Percentiles rank a stretch among this genome's conserved stretches.
Evolutionary conservation across 2,797 vertebrate genomes (phyloP).

Genomic region (Neosilurus hyrtlii): DNA sequence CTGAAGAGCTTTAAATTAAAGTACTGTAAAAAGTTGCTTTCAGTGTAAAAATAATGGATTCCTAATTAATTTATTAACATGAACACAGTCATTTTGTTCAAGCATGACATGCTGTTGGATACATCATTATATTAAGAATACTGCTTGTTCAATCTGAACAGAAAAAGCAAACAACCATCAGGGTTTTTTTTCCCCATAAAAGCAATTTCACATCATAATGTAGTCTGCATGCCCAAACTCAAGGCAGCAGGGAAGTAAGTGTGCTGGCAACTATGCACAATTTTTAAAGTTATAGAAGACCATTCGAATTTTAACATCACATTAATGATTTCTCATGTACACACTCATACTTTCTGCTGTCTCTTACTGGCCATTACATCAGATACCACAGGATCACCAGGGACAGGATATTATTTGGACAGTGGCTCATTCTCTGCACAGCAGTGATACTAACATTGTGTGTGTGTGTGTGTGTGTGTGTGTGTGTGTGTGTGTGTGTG

Average conservation of each 20-base stretch:
- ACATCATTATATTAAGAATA: background rate
- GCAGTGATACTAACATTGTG: constrained; percentile 7
- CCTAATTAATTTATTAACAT: too few relatives aligned
- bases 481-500: background rate
- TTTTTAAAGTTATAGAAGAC: background rate
- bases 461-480: background rate
- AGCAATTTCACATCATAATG: background rate
- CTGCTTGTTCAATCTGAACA: background rate
- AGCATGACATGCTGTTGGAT: background rate
- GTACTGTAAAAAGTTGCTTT: too few relatives aligned
- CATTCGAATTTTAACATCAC: background rate
- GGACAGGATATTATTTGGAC: background rate
- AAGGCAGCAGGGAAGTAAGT: constrained; percentile 2
- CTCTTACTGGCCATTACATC: background rate
- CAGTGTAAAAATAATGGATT: too few relatives aligned
- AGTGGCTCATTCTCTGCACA: constrained; percentile 6
- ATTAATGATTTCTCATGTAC: background rate
- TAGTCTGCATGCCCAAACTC: background rate
- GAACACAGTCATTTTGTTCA: background rate
- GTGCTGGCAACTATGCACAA: background rate
- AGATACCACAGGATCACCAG: background rate
- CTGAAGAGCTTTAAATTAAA: too few relatives aligned
- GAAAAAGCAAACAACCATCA: background rate
- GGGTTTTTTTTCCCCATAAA: background rate
- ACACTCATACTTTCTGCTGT: background rate